phyloP scores from a whole-genome alignment of 2,888 invertebrate genomes.

The Hetaerina titia region DNA sequence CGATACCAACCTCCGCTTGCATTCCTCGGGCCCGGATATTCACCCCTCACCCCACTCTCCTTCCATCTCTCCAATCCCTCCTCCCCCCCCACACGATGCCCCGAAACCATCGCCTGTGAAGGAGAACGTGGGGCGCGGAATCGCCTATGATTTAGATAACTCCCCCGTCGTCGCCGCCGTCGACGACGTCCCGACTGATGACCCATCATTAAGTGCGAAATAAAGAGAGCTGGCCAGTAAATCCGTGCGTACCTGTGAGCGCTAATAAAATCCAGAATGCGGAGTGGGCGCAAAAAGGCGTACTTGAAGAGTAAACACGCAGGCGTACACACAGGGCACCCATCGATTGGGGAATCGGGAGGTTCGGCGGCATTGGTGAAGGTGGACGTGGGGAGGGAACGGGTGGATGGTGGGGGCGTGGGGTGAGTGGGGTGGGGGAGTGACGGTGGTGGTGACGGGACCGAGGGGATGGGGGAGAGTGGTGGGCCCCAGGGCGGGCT shows the following conservation, averaged over 20 bases:
- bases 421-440: background rate
- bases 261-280: background rate
- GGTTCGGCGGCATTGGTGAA: background rate
- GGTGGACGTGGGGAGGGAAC: background rate
- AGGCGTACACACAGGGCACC: background rate
- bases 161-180: too few relatives aligned
- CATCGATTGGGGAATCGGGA: background rate
- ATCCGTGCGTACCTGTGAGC: background rate
- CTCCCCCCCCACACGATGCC: too few relatives aligned
- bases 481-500: constrained; percentile 5
- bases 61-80: too few relatives aligned
- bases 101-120: too few relatives aligned
- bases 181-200: too few relatives aligned
- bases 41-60: too few relatives aligned
- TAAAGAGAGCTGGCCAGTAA: background rate
- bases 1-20: too few relatives aligned
- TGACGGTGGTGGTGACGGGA: background rate
- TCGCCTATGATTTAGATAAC: too few relatives aligned
- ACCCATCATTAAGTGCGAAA: background rate
- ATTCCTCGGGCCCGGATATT: too few relatives aligned
- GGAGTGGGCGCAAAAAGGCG: background rate
- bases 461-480: background rate
- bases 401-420: background rate
- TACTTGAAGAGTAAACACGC: constrained; percentile 14
- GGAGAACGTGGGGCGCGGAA: too few relatives aligned